Conservation (phyloP, 2,797 vertebrate species). For the Amniataba percoides region DNA sequence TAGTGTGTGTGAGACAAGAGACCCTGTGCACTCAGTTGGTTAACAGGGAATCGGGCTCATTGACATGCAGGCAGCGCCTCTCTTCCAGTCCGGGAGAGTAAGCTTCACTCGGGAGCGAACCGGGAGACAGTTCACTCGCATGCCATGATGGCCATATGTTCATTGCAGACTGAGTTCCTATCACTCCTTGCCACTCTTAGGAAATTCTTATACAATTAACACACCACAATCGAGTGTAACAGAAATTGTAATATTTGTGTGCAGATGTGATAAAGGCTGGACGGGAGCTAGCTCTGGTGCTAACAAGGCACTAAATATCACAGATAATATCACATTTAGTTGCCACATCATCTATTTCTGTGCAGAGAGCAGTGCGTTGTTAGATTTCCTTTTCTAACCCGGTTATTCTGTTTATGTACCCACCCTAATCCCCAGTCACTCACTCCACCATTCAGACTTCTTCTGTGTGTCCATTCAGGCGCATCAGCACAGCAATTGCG, state of each 20-base stretch:
- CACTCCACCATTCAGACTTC: not conserved
- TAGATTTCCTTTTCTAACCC: not conserved
- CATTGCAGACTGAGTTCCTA: slow-evolving; percentile 53
- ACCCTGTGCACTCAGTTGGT: slow-evolving; percentile 66
- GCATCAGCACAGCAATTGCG: not conserved
- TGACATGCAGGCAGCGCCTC: slow-evolving; percentile 77
- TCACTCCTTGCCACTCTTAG: slow-evolving; percentile 56
- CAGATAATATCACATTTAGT: not conserved
- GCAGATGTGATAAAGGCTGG: not conserved
- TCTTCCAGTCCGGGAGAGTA: slow-evolving; percentile 66
- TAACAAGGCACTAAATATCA: not conserved
- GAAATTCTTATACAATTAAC: slow-evolving; percentile 45
- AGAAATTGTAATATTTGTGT: slow-evolving; percentile 12
- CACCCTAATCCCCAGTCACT: not conserved
- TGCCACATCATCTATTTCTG: not conserved
- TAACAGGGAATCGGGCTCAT: slow-evolving; percentile 76
- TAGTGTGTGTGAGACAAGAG: slow-evolving; percentile 81
- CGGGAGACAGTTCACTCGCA: slow-evolving; percentile 57
- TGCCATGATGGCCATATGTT: slow-evolving; percentile 69
- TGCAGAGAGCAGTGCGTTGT: not conserved
- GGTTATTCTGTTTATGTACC: slow-evolving; percentile 2
- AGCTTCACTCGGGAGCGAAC: slow-evolving; percentile 52
- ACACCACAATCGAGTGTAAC: slow-evolving; percentile 14
- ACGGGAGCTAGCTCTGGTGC: not conserved
- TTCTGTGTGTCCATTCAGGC: not conserved